Evolutionary conservation across 2,113 vertebrate species (phyloP).

Genomic region (Promerops cafer): DNA sequence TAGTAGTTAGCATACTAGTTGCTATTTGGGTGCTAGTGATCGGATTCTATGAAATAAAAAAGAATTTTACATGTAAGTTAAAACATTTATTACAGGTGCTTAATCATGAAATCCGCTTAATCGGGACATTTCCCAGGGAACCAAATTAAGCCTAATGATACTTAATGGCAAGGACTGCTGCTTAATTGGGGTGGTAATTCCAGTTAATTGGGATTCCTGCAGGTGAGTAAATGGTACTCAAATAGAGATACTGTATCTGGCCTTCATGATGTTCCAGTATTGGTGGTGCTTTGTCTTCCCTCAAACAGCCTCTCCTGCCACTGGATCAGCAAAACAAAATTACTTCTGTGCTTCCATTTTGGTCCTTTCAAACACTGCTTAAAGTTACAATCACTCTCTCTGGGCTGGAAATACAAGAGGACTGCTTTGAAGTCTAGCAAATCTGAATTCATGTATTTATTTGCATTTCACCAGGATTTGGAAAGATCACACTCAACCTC

Average conservation of each 20-base stretch:
- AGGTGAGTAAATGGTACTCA: constrained; percentile 62
- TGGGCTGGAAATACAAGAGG: neutral
- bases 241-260: constrained; percentile 59
- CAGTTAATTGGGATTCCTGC: constrained; percentile 67
- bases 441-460: neutral
- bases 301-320: constrained; percentile 23
- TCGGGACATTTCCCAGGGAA: constrained; percentile 63
- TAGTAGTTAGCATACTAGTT: neutral
- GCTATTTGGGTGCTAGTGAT: neutral
- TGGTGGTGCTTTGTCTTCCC: constrained; percentile 34
- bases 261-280: constrained; percentile 16
- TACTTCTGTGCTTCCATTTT: constrained; percentile 4
- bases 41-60: constrained; percentile 20
- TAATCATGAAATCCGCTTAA: constrained; percentile 62
- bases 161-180: constrained; percentile 64
- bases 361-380: constrained; percentile 31
- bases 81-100: constrained; percentile 66
- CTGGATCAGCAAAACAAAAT: constrained; percentile 35
- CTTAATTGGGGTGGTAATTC: constrained; percentile 71
- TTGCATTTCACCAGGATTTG: neutral
- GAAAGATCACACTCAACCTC: neutral
- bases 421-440: neutral
- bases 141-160: constrained; percentile 73
- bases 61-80: constrained; percentile 49
- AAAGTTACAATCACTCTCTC: neutral